A percentile compares a stretch with the other conserved stretches of the same genome.
Evolutionary conservation across 2,113 vertebrate genomes (phyloP).

Genomic region (Anthoscopus minutus): DNA sequence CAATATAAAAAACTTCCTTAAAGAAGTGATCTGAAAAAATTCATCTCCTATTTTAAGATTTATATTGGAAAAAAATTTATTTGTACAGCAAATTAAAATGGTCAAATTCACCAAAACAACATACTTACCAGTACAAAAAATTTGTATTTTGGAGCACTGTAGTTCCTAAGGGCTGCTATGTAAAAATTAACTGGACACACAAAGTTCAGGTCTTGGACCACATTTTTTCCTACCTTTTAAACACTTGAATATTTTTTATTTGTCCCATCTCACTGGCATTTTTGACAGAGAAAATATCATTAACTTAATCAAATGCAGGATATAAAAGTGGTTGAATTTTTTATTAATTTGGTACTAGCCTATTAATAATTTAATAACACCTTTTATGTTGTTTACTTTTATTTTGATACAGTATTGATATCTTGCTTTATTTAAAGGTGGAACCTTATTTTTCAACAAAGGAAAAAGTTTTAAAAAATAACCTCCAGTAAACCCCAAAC

Average conservation of each 20-base stretch:
- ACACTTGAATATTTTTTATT: not conserved
- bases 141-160: fast-evolving
- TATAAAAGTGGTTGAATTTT: not conserved
- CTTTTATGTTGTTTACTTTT: not conserved
- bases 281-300: not conserved
- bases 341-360: not conserved
- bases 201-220: not conserved
- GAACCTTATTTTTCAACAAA: not conserved
- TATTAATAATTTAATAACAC: not conserved
- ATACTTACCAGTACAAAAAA: not conserved
- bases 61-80: not conserved
- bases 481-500: not conserved
- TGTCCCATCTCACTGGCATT: not conserved
- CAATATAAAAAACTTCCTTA: not conserved
- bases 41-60: not conserved
- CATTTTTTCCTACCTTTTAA: not conserved
- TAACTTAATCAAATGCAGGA: not conserved
- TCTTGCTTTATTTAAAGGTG: not conserved
- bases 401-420: not conserved
- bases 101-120: not conserved
- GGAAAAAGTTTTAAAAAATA: not conserved
- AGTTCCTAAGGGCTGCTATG: not conserved
- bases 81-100: not conserved
- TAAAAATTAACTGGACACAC: not conserved
- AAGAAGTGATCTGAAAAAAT: not conserved